These are phyloP conservation scores for Lymantria monacha DNA, from an alignment of 2,888 invertebrate species.

Conservation along the genomic window DNA sequence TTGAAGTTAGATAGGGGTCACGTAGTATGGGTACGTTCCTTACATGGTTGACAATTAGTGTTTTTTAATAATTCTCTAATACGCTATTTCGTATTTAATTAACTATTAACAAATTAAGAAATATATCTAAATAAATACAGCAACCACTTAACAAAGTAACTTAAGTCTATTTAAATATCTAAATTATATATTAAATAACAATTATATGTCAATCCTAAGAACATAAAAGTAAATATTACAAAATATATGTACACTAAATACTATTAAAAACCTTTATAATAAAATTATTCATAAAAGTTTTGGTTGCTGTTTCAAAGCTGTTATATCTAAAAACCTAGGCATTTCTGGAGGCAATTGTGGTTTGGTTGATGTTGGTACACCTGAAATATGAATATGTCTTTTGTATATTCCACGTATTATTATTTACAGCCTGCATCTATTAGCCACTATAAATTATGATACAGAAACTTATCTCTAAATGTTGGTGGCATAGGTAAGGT, in stretches of 20 bases:
- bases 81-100: no score
- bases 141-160: background rate
- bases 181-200: background rate
- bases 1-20: no score
- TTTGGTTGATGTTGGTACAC: conserved; percentile 32
- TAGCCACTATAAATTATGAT: no score
- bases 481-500: no score
- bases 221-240: conserved; percentile 4
- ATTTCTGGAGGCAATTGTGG: conserved; percentile 50
- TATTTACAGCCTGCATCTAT: no score
- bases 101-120: background rate
- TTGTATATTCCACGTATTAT: no score
- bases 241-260: conserved; percentile 5
- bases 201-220: conserved; percentile 1
- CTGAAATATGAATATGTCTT: conserved; percentile 33
- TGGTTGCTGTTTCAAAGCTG: conserved; percentile 86
- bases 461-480: no score
- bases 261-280: background rate
- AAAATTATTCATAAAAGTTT: conserved; percentile 76
- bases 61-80: no score
- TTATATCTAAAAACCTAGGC: conserved; percentile 85
- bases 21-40: no score
- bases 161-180: background rate
- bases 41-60: no score
- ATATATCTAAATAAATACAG: background rate